Conservation (phyloP, 2,113 vertebrate genomes). For the Leptosomus discolor region DNA sequence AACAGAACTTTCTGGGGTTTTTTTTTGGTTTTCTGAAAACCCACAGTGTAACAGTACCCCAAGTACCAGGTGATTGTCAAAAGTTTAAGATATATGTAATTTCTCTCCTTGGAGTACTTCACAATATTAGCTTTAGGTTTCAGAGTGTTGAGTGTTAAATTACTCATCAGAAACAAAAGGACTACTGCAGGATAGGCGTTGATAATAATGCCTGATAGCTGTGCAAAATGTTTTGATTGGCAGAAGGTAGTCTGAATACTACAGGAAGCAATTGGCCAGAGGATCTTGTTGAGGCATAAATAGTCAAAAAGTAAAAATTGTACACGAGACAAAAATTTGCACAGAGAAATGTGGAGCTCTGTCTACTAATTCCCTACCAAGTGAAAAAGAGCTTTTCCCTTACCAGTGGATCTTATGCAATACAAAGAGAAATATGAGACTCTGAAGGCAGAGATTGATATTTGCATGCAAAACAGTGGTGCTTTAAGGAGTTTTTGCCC, state of each 20-base stretch:
- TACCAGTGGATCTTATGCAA: background rate
- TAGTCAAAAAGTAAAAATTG: background rate
- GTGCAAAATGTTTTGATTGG: conserved; percentile 15
- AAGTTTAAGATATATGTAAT: background rate
- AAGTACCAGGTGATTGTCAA: background rate
- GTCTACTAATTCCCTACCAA: background rate
- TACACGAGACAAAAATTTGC: background rate
- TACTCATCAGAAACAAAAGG: conserved; percentile 53
- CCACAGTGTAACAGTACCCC: background rate
- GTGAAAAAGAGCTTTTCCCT: background rate
- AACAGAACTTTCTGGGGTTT: background rate
- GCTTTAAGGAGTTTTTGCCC: background rate
- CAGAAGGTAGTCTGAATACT: conserved; percentile 22
- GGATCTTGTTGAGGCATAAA: conserved; percentile 28
- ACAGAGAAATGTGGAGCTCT: background rate
- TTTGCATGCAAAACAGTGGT: background rate
- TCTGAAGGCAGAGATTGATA: background rate
- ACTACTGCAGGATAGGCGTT: conserved; percentile 35
- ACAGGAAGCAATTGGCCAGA: conserved; percentile 40
- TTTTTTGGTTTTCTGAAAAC: background rate
- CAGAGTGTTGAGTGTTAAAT: conserved; percentile 43
- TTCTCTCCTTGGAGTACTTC: conserved; percentile 30
- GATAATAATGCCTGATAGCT: conserved; percentile 62
- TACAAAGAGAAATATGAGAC: background rate
- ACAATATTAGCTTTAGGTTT: conserved; percentile 41